Evolutionary conservation across 1,140 invertebrate species (phyloP).

Genomic region (Zaprionus capensis): DNA sequence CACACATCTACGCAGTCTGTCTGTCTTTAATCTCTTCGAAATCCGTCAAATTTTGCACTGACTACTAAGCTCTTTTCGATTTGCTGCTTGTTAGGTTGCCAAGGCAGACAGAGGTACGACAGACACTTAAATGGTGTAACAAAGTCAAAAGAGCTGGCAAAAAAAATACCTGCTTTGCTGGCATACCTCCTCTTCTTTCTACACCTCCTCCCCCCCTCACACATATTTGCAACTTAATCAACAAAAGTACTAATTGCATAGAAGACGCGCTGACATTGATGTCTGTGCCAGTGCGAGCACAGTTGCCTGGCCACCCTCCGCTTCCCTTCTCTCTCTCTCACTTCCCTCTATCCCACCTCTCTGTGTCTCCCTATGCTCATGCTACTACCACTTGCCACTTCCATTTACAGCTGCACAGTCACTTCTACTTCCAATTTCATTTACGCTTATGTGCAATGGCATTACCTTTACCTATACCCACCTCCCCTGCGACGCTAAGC

Average conservation of each 20-base stretch:
- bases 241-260: conserved; percentile 82
- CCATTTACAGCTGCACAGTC: conserved; percentile 26
- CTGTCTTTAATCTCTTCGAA: neutral
- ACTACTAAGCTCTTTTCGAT: neutral
- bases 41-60: neutral
- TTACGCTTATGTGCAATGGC: conserved; percentile 70
- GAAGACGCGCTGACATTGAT: conserved; percentile 76
- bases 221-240: conserved; percentile 70
- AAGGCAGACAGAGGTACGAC: neutral
- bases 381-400: conserved; percentile 9
- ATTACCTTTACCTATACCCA: conserved; percentile 66
- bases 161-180: neutral
- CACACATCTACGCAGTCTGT: too few relatives aligned
- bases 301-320: neutral
- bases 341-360: neutral
- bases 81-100: neutral
- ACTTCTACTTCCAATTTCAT: conserved; percentile 69
- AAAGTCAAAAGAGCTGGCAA: conserved; percentile 1
- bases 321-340: neutral
- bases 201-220: neutral
- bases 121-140: neutral
- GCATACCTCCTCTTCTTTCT: neutral
- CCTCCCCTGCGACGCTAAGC: conserved; percentile 59
- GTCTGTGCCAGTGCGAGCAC: conserved; percentile 47
- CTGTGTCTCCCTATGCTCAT: neutral